phyloP scores from a whole-genome alignment of 2,797 vertebrate genomes.

The Gymnocypris eckloni region DNA sequence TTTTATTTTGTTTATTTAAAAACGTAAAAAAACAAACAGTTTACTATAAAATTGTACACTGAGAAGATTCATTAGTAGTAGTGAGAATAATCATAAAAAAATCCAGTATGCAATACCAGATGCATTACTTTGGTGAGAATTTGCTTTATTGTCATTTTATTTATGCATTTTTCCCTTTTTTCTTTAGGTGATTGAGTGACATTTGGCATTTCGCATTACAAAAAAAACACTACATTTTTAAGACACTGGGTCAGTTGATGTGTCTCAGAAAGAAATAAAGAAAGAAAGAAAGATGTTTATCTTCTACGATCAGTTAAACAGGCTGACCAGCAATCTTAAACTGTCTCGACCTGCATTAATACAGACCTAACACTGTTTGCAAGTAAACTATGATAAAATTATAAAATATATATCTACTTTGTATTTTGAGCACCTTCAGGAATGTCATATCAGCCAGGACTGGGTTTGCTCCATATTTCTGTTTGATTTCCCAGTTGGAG shows the following conservation, averaged over 20 bases:
- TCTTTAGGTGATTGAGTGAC: background rate
- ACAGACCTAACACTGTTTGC: background rate
- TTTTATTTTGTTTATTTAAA: too few relatives aligned
- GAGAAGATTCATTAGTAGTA: background rate
- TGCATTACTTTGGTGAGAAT: background rate
- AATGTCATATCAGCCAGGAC: conserved; percentile 28
- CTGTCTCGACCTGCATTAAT: too few relatives aligned
- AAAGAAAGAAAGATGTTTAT: background rate
- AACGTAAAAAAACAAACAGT: too few relatives aligned
- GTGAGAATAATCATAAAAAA: too few relatives aligned
- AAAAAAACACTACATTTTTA: background rate
- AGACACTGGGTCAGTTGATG: background rate
- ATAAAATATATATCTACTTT: background rate
- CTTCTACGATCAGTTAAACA: too few relatives aligned
- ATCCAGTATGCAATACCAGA: background rate
- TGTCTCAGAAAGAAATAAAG: background rate
- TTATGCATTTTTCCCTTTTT: background rate
- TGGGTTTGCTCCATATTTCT: conserved; percentile 51
- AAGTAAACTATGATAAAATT: background rate
- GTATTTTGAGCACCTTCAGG: background rate
- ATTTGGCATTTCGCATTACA: background rate
- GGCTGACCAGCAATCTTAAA: too few relatives aligned
- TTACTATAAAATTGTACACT: background rate
- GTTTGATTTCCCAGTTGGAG: conserved; percentile 63
- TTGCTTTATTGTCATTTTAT: background rate